Conservation (phyloP, 2,888 invertebrate genomes). For the Habroteleia sp. region DNA sequence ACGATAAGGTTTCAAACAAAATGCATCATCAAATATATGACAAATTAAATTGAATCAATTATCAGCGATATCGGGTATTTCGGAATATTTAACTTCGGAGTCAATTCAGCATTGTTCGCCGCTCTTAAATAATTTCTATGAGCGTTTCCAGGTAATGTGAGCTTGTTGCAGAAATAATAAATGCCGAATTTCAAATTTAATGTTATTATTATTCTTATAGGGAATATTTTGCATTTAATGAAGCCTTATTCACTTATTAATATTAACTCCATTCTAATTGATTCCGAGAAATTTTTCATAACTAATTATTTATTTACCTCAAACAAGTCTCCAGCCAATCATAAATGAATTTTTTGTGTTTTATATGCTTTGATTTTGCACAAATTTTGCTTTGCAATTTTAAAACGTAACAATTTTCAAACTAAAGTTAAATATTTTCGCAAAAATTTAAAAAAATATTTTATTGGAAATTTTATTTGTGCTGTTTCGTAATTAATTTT, state of each 20-base stretch:
- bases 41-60: conserved; percentile 38
- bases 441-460: too few species aligned
- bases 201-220: neutral
- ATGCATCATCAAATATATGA: conserved; percentile 33
- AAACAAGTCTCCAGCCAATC: too few species aligned
- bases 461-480: neutral
- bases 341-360: too few species aligned
- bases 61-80: conserved; percentile 23
- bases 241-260: neutral
- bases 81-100: neutral
- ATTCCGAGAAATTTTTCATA: too few species aligned
- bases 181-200: neutral
- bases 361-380: too few species aligned
- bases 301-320: too few species aligned
- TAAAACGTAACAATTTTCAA: too few species aligned
- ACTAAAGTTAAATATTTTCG: too few species aligned
- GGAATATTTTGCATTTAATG: conserved; percentile 2
- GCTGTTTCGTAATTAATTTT: conserved; percentile 18
- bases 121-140: conserved; percentile 1
- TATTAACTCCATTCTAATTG: too few species aligned
- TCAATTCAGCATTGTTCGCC: neutral
- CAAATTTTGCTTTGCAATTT: too few species aligned
- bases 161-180: neutral
- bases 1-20: conserved; percentile 41
- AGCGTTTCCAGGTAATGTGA: conserved; percentile 12